phyloP scores from a whole-genome alignment of 23 tunicate species.

The Styela plicata region DNA sequence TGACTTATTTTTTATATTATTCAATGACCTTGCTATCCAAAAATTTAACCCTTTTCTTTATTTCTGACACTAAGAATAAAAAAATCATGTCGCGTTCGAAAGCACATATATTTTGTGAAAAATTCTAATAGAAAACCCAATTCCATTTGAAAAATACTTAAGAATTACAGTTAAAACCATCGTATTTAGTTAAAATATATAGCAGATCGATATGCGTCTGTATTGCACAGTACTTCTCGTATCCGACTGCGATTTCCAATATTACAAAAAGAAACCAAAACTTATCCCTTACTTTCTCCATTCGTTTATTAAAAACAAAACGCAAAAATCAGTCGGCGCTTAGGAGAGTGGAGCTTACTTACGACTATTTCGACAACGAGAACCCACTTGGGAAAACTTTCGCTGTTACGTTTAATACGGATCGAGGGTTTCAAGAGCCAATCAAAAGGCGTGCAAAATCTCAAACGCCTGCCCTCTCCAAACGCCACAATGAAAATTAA shows the following conservation, averaged over 20 bases:
- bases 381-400: slow-evolving; percentile 43
- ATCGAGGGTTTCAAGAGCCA: slow-evolving; percentile 26
- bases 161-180: background rate
- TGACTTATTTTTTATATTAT: too few relatives aligned
- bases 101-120: too few relatives aligned
- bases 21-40: too few relatives aligned
- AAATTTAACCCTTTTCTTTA: too few relatives aligned
- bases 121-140: too few relatives aligned
- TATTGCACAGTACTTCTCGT: background rate
- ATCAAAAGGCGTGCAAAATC: slow-evolving; percentile 12
- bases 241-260: background rate
- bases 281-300: background rate
- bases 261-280: background rate
- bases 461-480: background rate
- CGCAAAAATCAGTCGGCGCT: background rate
- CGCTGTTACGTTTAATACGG: slow-evolving; percentile 6
- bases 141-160: too few relatives aligned
- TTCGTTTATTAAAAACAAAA: background rate
- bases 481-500: too few relatives aligned
- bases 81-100: too few relatives aligned
- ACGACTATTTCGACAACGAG: background rate
- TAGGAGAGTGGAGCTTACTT: background rate
- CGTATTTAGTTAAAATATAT: background rate
- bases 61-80: too few relatives aligned
- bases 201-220: background rate